Evolutionary conservation across 2,113 vertebrate genomes (phyloP).

Genomic region (Zosterops japonicus): DNA sequence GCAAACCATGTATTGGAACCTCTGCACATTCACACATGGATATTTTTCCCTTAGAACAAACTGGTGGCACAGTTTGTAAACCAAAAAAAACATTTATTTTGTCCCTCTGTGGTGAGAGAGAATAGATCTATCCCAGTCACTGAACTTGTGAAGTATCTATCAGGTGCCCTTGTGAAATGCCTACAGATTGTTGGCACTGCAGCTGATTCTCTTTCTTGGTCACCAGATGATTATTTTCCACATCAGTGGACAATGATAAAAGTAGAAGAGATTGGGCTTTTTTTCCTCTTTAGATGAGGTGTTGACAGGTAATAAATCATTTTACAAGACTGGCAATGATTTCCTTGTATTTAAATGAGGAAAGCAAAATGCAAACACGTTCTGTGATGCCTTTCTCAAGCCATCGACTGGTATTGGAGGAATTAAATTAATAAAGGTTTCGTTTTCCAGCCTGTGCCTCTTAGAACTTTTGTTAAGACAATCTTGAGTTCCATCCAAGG

Average conservation of each 20-base stretch:
- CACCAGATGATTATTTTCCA: constrained; percentile 51
- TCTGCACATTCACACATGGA: background rate
- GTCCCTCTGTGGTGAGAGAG: background rate
- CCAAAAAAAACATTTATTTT: background rate
- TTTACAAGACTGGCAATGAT: background rate
- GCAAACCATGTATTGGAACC: background rate
- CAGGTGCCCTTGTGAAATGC: background rate
- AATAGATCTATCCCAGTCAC: background rate
- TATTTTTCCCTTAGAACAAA: background rate
- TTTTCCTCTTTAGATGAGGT: background rate
- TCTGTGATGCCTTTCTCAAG: background rate
- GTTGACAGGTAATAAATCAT: constrained; percentile 39
- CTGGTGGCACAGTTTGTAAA: background rate
- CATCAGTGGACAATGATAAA: constrained; percentile 27
- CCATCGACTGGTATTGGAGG: background rate
- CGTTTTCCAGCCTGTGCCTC: background rate
- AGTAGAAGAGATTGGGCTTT: background rate
- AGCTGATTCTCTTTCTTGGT: constrained; percentile 38
- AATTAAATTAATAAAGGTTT: background rate
- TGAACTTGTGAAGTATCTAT: background rate
- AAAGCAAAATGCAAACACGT: background rate
- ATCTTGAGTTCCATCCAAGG: background rate
- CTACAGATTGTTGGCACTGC: background rate
- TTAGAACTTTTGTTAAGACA: background rate
- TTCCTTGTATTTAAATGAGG: background rate